phyloP scores from a whole-genome alignment of 2,113 vertebrate species.

The Petromus typicus region DNA sequence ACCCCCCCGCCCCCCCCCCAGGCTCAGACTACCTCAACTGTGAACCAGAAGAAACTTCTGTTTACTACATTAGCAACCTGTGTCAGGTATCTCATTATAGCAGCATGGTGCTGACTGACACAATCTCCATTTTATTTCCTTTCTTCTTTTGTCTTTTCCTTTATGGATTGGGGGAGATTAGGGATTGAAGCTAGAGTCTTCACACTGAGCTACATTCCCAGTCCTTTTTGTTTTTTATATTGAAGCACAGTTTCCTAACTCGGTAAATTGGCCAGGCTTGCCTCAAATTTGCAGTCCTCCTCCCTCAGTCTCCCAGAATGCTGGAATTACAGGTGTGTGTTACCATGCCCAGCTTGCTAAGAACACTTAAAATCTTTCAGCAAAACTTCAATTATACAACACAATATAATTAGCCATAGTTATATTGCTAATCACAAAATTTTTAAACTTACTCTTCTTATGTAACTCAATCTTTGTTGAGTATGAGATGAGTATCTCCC shows the following conservation, averaged over 20 bases:
- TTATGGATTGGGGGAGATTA: background rate
- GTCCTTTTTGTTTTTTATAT: background rate
- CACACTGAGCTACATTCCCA: background rate
- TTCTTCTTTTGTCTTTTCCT: background rate
- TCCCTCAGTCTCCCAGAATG: background rate
- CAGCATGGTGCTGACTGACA: background rate
- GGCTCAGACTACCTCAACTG: background rate
- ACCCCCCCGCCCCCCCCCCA: background rate
- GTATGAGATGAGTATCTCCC: background rate
- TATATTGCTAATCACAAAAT: background rate
- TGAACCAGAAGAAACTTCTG: background rate
- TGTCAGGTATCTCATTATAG: background rate
- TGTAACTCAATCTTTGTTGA: background rate
- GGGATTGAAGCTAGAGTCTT: background rate
- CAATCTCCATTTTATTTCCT: background rate
- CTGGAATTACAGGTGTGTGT: background rate
- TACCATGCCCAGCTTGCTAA: background rate
- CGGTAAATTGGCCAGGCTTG: background rate
- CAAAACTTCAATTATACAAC: background rate
- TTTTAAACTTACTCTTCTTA: background rate
- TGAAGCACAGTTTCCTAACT: background rate
- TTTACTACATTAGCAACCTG: background rate
- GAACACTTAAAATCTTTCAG: background rate
- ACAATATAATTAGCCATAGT: background rate
- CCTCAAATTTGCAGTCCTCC: background rate